These are phyloP conservation scores for Diabrotica undecimpunctata DNA, from an alignment of 1,140 invertebrate genomes.

Conservation along the genomic window DNA sequence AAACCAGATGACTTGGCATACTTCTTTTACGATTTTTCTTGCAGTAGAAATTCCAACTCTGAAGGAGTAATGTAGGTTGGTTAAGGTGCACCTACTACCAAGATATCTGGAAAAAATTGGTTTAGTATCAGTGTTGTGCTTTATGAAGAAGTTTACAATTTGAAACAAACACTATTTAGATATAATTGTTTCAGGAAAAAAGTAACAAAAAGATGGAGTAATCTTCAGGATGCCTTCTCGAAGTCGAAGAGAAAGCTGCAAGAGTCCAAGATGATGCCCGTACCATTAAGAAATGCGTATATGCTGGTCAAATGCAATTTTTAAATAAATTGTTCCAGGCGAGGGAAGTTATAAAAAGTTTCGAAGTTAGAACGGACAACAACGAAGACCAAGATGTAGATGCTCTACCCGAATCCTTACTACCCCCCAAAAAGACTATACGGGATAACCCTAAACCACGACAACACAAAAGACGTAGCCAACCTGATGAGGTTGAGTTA, in stretches of 20 bases:
- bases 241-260: constrained; percentile 10
- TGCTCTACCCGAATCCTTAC: constrained; percentile 1
- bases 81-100: constrained; percentile 11
- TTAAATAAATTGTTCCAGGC: constrained; percentile 17
- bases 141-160: constrained; percentile 5
- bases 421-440: constrained; percentile 10
- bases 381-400: constrained; percentile 12
- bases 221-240: constrained; percentile 14
- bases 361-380: constrained; percentile 4
- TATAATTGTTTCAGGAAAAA: constrained; percentile 16
- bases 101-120: constrained; percentile 17
- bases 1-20: constrained; percentile 18
- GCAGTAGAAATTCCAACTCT: no score
- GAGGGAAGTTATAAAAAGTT: constrained; percentile 12
- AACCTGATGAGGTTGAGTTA: constrained; percentile 13
- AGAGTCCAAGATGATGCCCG: constrained; percentile 5
- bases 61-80: constrained; percentile 9
- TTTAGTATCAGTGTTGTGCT: no score
- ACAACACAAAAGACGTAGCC: constrained; percentile 12
- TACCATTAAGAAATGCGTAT: constrained; percentile 14
- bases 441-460: neutral
- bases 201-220: constrained; percentile 13
- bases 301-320: constrained; percentile 16
- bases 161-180: neutral
- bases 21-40: constrained; percentile 18